Conservation (phyloP, 2,888 invertebrate genomes). For the Oscheius onirici region DNA sequence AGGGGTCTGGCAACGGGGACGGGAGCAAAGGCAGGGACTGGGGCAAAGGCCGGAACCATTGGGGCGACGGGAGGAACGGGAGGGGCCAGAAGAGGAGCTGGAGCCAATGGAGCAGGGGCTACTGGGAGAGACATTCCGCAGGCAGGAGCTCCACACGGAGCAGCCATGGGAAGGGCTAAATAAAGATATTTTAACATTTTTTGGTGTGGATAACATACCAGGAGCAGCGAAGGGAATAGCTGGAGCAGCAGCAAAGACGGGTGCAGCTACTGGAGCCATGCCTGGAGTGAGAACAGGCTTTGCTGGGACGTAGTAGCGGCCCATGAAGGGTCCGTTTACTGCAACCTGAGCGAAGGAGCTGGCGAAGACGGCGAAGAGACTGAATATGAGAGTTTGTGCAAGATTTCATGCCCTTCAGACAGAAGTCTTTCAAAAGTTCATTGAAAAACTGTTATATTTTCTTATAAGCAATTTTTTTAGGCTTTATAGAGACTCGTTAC, state of each 20-base stretch:
- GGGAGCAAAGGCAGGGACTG: conserved; percentile 46
- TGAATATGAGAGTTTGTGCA: neutral
- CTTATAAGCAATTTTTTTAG: neutral
- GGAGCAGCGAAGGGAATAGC: conserved; percentile 26
- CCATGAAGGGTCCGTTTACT: conserved; percentile 53
- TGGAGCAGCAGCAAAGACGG: conserved; percentile 34
- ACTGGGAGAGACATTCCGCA: too few species aligned
- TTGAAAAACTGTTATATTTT: neutral
- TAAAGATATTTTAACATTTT: neutral
- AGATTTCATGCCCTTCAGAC: too few species aligned
- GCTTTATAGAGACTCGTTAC: neutral
- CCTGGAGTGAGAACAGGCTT: conserved; percentile 54
- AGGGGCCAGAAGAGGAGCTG: conserved; percentile 32
- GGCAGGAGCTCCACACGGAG: conserved; percentile 13
- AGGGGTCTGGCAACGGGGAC: conserved; percentile 48
- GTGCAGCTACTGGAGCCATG: conserved; percentile 30
- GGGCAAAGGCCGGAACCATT: conserved; percentile 53
- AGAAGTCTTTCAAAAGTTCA: neutral
- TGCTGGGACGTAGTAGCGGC: conserved; percentile 54
- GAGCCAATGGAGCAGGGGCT: conserved; percentile 4
- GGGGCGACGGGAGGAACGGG: conserved; percentile 40
- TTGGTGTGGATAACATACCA: neutral
- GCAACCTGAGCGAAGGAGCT: conserved; percentile 43
- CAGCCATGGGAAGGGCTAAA: conserved; percentile 29
- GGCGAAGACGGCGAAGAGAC: conserved; percentile 22